Evolutionary conservation across 1,140 invertebrate genomes (phyloP).

Genomic region (Paralvinella palmiformis): DNA sequence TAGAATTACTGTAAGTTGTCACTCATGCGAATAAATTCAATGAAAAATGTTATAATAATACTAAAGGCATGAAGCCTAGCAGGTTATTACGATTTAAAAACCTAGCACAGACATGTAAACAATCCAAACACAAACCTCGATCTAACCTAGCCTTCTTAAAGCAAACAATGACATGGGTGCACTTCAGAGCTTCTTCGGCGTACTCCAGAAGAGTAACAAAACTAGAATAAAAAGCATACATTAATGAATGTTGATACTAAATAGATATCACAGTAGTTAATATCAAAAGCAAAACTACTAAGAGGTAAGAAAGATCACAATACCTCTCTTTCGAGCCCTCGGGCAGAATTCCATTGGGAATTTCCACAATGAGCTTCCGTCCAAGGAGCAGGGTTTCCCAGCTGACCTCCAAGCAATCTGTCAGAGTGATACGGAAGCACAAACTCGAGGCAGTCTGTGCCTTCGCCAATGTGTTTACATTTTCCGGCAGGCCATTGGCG

Average conservation of each 20-base stretch:
- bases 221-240: constrained; percentile 35
- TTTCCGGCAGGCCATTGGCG: constrained; percentile 29
- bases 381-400: constrained; percentile 80
- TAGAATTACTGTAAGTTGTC: too few species aligned
- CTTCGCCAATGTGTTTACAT: constrained; percentile 22
- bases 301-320: neutral
- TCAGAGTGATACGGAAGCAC: constrained; percentile 68
- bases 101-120: neutral
- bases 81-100: neutral
- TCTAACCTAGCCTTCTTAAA: constrained; percentile 78
- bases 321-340: constrained; percentile 78
- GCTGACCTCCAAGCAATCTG: constrained; percentile 63
- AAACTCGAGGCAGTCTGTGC: constrained; percentile 32
- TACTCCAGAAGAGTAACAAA: constrained; percentile 90
- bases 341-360: constrained; percentile 74
- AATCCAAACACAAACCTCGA: constrained; percentile 54
- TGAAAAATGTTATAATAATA: neutral
- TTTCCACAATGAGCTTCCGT: constrained; percentile 75
- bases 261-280: too few species aligned
- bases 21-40: too few species aligned
- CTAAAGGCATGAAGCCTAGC: neutral
- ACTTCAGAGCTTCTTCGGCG: constrained; percentile 85
- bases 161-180: constrained; percentile 72
- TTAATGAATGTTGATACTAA: too few species aligned
- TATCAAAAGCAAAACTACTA: constrained; percentile 3